These are phyloP conservation scores for Junonia oenone DNA, from an alignment of 2,888 invertebrate genomes.

Conservation along the genomic window DNA sequence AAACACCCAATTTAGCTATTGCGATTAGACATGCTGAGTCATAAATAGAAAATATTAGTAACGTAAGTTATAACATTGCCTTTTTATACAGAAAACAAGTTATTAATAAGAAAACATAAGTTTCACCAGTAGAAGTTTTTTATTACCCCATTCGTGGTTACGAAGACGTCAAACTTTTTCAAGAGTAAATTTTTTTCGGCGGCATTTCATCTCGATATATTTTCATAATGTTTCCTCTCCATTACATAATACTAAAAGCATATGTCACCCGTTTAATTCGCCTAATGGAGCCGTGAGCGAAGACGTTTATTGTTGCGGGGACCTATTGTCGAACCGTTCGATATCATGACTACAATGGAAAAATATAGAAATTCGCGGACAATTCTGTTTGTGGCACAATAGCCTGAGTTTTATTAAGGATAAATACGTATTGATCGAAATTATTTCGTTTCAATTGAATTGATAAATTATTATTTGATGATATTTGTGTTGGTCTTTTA, in stretches of 20 bases:
- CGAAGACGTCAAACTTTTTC: not conserved
- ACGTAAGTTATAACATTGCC: too few species aligned
- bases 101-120: too few species aligned
- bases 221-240: slow-evolving; percentile 6
- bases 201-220: slow-evolving; percentile 19
- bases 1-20: too few species aligned
- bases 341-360: slow-evolving; percentile 22
- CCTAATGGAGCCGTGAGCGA: slow-evolving; percentile 49
- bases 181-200: not conserved
- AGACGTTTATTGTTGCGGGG: slow-evolving; percentile 36
- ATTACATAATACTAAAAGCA: slow-evolving; percentile 19
- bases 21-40: too few species aligned
- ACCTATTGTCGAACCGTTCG: slow-evolving; percentile 28
- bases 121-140: not conserved
- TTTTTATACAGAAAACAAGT: too few species aligned
- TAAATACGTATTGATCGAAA: slow-evolving; percentile 16
- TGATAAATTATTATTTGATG: not conserved
- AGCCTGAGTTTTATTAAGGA: slow-evolving; percentile 16
- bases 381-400: slow-evolving; percentile 8
- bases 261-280: slow-evolving; percentile 51
- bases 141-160: not conserved
- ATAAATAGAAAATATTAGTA: too few species aligned
- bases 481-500: too few species aligned
- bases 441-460: slow-evolving; percentile 5
- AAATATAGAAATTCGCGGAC: slow-evolving; percentile 2